phyloP scores from a whole-genome alignment of 2,113 vertebrate species.

The Psettodes erumei region DNA sequence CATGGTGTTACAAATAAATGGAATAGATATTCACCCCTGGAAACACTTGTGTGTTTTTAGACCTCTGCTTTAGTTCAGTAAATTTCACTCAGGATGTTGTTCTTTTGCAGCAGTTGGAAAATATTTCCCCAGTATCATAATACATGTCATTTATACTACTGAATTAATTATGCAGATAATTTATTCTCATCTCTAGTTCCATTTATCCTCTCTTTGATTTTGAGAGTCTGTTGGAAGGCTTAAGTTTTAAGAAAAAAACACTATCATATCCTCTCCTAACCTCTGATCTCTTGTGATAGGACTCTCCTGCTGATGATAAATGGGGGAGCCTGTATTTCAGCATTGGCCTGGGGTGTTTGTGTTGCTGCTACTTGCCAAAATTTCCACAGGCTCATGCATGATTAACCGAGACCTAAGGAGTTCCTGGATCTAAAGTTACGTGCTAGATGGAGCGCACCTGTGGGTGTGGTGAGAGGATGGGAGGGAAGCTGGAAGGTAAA shows the following conservation, averaged over 20 bases:
- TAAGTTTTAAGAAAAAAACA: slow-evolving; percentile 8
- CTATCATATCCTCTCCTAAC: slow-evolving; percentile 12
- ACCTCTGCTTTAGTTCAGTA: background rate
- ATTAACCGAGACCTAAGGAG: slow-evolving; percentile 64
- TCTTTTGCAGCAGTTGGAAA: background rate
- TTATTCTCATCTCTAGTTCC: background rate
- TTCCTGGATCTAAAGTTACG: slow-evolving; percentile 69
- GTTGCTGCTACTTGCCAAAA: slow-evolving; percentile 61
- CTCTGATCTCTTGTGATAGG: slow-evolving; percentile 28
- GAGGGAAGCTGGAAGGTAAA: slow-evolving; percentile 6
- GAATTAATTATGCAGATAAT: background rate
- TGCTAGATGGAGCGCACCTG: slow-evolving; percentile 60
- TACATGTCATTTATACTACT: background rate
- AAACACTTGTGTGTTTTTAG: slow-evolving; percentile 4
- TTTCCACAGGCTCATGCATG: slow-evolving; percentile 73
- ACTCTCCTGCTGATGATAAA: slow-evolving; percentile 44
- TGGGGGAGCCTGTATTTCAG: slow-evolving; percentile 49
- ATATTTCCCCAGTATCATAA: background rate
- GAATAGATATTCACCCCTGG: background rate
- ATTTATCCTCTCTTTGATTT: background rate
- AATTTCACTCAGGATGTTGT: background rate
- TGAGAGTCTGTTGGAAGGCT: background rate
- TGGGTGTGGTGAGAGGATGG: slow-evolving; percentile 34
- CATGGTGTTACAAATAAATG: background rate
- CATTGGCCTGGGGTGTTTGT: slow-evolving; percentile 56